phyloP scores from a whole-genome alignment of 1,140 invertebrate species.

The Brachionus rubens region DNA sequence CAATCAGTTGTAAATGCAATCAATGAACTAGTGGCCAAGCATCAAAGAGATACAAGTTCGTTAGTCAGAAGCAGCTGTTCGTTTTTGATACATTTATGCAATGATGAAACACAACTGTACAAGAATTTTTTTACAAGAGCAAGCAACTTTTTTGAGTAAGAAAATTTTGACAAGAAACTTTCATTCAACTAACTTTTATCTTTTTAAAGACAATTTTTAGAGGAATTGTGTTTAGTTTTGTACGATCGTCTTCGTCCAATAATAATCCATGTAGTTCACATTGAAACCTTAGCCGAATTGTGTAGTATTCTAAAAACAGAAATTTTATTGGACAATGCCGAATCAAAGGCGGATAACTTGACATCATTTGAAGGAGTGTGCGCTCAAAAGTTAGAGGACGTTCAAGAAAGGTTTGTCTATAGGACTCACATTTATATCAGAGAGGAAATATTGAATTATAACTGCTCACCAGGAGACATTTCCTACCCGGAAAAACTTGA shows the following conservation, averaged over 20 bases:
- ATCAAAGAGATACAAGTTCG: slow-evolving; percentile 79
- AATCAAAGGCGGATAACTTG: slow-evolving; percentile 67
- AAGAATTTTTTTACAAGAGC: slow-evolving; percentile 77
- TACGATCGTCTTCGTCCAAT: slow-evolving; percentile 91
- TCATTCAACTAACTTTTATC: background rate
- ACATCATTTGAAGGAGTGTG: slow-evolving; percentile 78
- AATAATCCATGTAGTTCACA: slow-evolving; percentile 92
- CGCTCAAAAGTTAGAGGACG: slow-evolving; percentile 84
- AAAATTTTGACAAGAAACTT: background rate
- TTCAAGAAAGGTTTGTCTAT: slow-evolving; percentile 92
- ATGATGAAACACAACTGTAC: slow-evolving; percentile 84
- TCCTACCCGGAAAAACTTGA: slow-evolving; percentile 94
- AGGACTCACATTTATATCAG: slow-evolving; percentile 88
- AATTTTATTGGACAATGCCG: slow-evolving; percentile 88
- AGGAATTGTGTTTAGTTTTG: slow-evolving; percentile 77
- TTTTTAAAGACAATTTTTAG: slow-evolving; percentile 66
- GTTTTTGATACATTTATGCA: slow-evolving; percentile 81
- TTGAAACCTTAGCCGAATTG: slow-evolving; percentile 93
- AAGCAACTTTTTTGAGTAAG: slow-evolving; percentile 68
- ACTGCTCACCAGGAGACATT: slow-evolving; percentile 86
- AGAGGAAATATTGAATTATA: slow-evolving; percentile 76
- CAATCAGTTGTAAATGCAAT: slow-evolving; percentile 66
- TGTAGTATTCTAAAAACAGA: slow-evolving; percentile 87
- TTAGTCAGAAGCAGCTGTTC: slow-evolving; percentile 80
- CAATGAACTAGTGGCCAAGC: slow-evolving; percentile 67